These are phyloP conservation scores for Entomobrya multifasciata DNA, from an alignment of 2,888 invertebrate genomes.

Conservation along the genomic window DNA sequence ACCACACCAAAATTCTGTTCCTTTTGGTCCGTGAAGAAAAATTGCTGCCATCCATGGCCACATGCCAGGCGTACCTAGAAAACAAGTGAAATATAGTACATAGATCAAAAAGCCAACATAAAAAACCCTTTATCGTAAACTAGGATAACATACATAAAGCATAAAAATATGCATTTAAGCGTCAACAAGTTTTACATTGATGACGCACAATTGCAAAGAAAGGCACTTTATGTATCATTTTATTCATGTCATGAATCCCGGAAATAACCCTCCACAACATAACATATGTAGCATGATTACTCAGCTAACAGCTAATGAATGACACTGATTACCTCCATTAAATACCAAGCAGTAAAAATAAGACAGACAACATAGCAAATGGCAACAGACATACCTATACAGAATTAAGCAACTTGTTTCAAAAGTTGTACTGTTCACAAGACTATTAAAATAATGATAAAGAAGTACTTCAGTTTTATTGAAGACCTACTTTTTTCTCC, in stretches of 20 bases:
- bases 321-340: background rate
- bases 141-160: slow-evolving; percentile 49
- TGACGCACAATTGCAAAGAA: background rate
- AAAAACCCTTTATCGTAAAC: slow-evolving; percentile 36
- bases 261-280: slow-evolving; percentile 23
- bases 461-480: slow-evolving; percentile 3
- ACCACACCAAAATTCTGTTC: slow-evolving; percentile 96
- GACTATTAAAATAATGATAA: too few relatives aligned
- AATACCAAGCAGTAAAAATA: background rate
- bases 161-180: background rate
- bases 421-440: too few relatives aligned
- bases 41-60: slow-evolving; percentile 85
- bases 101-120: background rate
- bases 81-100: slow-evolving; percentile 41
- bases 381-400: too few relatives aligned
- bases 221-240: background rate
- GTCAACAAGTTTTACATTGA: slow-evolving; percentile 12
- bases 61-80: slow-evolving; percentile 69
- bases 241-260: slow-evolving; percentile 54
- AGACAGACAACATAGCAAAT: too few relatives aligned
- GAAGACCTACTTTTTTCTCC: slow-evolving; percentile 83
- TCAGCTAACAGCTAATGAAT: background rate
- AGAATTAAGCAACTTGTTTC: too few relatives aligned
- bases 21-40: slow-evolving; percentile 91
- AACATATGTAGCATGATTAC: background rate